Evolutionary conservation across 2,797 vertebrate species (phyloP).

Genomic region (Aldrovandia affinis): DNA sequence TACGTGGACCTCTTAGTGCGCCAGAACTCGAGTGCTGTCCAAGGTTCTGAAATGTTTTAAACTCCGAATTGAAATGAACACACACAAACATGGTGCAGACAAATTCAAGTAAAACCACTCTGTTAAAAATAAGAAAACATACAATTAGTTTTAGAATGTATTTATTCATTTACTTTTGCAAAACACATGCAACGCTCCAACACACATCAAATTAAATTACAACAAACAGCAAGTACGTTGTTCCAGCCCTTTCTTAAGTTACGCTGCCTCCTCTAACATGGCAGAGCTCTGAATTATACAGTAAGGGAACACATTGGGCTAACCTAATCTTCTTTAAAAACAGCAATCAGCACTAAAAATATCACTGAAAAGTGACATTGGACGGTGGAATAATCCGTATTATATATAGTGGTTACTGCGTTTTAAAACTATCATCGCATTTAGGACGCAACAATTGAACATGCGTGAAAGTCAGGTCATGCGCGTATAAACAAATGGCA

Average conservation of each 20-base stretch:
- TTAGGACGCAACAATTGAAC: too few relatives aligned
- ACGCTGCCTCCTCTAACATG: background rate
- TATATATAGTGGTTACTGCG: background rate
- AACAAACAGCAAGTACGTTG: background rate
- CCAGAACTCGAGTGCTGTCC: background rate
- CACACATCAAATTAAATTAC: background rate
- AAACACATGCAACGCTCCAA: background rate
- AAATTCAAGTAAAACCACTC: too few relatives aligned
- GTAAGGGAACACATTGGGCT: background rate
- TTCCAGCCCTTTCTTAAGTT: background rate
- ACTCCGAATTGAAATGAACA: too few relatives aligned
- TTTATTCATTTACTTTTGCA: background rate
- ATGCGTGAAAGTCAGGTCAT: too few relatives aligned
- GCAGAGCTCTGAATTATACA: background rate
- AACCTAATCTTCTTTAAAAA: background rate
- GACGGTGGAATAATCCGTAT: background rate
- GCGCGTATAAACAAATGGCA: background rate
- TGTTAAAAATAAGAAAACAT: too few relatives aligned
- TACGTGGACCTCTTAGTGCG: background rate
- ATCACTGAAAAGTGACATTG: background rate
- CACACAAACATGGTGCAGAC: too few relatives aligned
- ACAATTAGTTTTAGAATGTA: too few relatives aligned
- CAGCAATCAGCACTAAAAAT: background rate
- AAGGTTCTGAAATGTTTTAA: background rate
- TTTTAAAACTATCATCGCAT: background rate